Conservation (phyloP, 2,888 invertebrate genomes). For the Sympetrum striolatum region DNA sequence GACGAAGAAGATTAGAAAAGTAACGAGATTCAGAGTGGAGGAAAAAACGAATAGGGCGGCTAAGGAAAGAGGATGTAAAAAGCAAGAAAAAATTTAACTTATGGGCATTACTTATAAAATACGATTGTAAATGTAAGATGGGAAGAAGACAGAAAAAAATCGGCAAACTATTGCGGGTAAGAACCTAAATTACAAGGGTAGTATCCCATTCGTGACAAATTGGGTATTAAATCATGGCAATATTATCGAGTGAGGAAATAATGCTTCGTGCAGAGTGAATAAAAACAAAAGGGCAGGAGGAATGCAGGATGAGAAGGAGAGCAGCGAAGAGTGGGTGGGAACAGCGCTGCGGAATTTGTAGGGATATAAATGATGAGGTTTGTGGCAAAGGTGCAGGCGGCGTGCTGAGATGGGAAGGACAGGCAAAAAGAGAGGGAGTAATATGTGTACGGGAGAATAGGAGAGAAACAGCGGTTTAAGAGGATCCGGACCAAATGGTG, state of each 20-base stretch:
- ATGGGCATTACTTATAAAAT: too few relatives aligned
- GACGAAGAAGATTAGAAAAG: too few relatives aligned
- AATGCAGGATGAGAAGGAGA: neutral
- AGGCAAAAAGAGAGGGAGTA: neutral
- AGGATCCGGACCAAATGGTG: neutral
- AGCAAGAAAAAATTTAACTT: too few relatives aligned
- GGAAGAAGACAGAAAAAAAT: too few relatives aligned
- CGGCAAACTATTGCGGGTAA: too few relatives aligned
- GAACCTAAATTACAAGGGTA: too few relatives aligned
- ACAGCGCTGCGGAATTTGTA: conserved; percentile 1
- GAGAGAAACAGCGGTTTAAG: neutral
- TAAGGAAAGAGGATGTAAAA: too few relatives aligned
- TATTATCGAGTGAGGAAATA: neutral
- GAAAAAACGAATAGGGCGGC: too few relatives aligned
- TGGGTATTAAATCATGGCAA: too few relatives aligned
- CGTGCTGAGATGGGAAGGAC: neutral
- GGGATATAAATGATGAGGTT: conserved; percentile 28
- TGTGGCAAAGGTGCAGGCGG: conserved; percentile 19
- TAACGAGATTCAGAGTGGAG: too few relatives aligned
- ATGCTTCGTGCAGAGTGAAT: neutral
- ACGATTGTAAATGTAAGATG: too few relatives aligned
- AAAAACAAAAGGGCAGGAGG: neutral
- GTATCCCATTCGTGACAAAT: too few relatives aligned
- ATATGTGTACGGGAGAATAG: neutral
- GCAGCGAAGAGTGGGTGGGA: neutral